These are phyloP conservation scores for Ephydatia muelleri DNA, from an alignment of 37 sponge, comb jelly and placozoan species.

Conservation along the genomic window DNA sequence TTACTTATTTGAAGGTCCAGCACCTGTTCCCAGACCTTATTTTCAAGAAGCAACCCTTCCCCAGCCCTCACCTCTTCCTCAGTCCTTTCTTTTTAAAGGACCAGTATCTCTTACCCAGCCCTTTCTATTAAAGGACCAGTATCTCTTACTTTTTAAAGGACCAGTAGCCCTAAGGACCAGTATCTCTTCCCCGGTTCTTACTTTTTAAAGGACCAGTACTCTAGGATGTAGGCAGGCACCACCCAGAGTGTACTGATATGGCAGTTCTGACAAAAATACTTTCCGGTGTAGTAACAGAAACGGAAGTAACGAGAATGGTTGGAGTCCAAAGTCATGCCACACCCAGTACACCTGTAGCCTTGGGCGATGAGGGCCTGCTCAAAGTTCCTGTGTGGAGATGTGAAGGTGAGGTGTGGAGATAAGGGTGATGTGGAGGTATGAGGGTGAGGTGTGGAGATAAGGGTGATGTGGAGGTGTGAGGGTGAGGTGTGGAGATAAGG, in stretches of 20 bases:
- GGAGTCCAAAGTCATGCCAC: constrained; percentile 89
- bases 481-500: not conserved
- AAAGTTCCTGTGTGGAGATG: constrained; percentile 25
- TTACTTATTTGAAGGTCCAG: too few relatives aligned
- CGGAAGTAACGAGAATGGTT: constrained; percentile 73
- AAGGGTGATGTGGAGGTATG: not conserved
- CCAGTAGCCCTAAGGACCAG: not conserved
- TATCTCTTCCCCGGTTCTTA: not conserved
- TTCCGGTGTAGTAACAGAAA: constrained; percentile 95
- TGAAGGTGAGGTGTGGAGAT: not conserved
- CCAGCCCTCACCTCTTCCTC: too few relatives aligned
- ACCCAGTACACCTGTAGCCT: constrained; percentile 93
- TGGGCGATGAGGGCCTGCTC: constrained; percentile 66
- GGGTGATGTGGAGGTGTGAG: not conserved
- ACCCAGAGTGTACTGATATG: constrained; percentile 63
- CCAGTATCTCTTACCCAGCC: not conserved
- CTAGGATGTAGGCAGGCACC: constrained; percentile 85
- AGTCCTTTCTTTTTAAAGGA: too few relatives aligned
- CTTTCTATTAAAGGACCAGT: not conserved
- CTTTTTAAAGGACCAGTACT: constrained; percentile 92
- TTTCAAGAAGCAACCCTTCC: too few relatives aligned
- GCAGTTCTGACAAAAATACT: constrained; percentile 97
- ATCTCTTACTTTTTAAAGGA: too few relatives aligned
- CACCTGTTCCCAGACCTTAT: too few relatives aligned
- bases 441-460: not conserved